Base-by-base conservation (phyloP, 1,140 invertebrate species). In the Drosophila nikananu region DNA sequence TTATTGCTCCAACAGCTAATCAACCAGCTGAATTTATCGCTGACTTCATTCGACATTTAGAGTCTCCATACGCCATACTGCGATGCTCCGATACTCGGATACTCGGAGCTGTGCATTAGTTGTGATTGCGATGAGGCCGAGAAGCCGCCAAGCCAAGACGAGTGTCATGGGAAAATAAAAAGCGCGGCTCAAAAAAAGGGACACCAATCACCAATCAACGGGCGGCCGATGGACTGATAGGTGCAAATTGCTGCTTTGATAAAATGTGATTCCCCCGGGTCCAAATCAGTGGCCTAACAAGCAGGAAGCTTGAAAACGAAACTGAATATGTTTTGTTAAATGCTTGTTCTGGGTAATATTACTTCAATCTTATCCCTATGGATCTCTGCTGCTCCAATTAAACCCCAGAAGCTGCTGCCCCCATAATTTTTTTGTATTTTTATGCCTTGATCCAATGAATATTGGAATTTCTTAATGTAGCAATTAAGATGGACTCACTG, bases 21-120 rank as follows among this genome's bases (percentile, higher is more conserved):
- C 77, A 86, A 87, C 80, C 82, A 86, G 80, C 68, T 83, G 77
- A 87, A 87, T 86, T 87, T 86, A 86, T 86, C 80, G 83, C 64
- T 86, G 83, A 87, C 72, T 80, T 74, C 68, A 79, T 83, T 87
- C 72, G 84, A 80, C 81, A 87, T 83, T 86, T 77, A 74, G 76
- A 83, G 80, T 64, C 60, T 82, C 70, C 55, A 70, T 80, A 76
- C 57, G 59, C 21, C 19, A 55, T 55, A 37, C 13, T 37, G 8
- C 32, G 52, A 55, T 55, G 15, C 52, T 21, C 0, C 30, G 51
- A 54, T 55, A 23, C 52, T 37, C 1, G 19, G 32, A 37, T 49
- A 49, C 23, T 49, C 9, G 48, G 54, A 30, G 51, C 61, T 61
- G 59, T 77, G 63, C 75, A 78, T 72, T 78, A 71, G 75, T 63